Percentiles rank a stretch among this genome's conserved stretches.
Evolutionary conservation across 2,888 invertebrate genomes (phyloP).

Genomic region (Dicranocentrus wangi): DNA sequence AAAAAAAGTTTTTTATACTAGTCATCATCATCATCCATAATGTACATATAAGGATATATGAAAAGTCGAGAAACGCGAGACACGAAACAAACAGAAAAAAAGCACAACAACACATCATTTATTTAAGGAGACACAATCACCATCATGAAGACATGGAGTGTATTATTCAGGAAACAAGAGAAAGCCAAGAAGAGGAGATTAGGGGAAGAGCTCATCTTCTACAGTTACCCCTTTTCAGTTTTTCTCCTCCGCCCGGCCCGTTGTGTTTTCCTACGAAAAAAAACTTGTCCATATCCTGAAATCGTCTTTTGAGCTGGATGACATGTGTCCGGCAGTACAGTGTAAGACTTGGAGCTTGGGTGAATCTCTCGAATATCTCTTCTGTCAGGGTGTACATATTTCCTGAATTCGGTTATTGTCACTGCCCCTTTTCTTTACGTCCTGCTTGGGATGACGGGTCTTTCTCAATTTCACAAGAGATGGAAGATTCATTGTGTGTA

Average conservation of each 20-base stretch:
- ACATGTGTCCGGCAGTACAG: slow-evolving; percentile 38
- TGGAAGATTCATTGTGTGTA: slow-evolving; percentile 3
- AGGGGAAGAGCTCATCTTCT: slow-evolving; percentile 34
- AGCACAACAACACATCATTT: slow-evolving; percentile 54
- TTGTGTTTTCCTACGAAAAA: too few species aligned
- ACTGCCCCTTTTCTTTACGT: background rate
- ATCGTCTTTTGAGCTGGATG: slow-evolving; percentile 42
- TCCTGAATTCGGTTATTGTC: slow-evolving; percentile 25
- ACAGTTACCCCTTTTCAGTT: slow-evolving; percentile 42
- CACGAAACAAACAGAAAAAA: slow-evolving; percentile 9
- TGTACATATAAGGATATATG: slow-evolving; percentile 1
- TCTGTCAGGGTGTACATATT: slow-evolving; percentile 10
- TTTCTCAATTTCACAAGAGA: slow-evolving; percentile 6
- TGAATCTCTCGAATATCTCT: slow-evolving; percentile 12
- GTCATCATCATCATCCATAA: background rate
- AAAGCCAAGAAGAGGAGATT: slow-evolving; percentile 47
- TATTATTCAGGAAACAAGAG: slow-evolving; percentile 54
- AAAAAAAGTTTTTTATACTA: background rate
- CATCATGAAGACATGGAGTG: slow-evolving; percentile 40
- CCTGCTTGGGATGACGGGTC: background rate
- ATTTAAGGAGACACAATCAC: slow-evolving; percentile 55
- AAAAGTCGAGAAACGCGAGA: background rate
- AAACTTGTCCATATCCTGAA: slow-evolving; percentile 47
- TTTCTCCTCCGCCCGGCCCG: background rate
- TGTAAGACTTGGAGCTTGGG: background rate